phyloP scores from a whole-genome alignment of 1,140 invertebrate species.

The Colletes latitarsis region DNA sequence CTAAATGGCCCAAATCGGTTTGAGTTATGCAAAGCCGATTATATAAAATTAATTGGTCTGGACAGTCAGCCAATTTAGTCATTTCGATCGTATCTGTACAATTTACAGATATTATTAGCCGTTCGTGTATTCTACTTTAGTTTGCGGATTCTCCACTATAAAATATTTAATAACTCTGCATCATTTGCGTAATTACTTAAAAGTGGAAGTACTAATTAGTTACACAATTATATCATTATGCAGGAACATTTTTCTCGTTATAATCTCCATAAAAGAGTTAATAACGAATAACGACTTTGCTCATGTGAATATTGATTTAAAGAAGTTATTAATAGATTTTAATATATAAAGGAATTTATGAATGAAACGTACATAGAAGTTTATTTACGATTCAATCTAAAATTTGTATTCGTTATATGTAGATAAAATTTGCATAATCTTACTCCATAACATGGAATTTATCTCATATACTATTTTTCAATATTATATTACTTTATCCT shows the following conservation, averaged over 20 bases:
- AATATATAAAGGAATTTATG: too few relatives aligned
- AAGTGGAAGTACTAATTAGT: not conserved
- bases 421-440: too few relatives aligned
- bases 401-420: too few relatives aligned
- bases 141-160: not conserved
- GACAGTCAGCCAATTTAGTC: constrained; percentile 32
- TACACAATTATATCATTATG: not conserved
- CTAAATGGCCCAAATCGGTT: constrained; percentile 22
- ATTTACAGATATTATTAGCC: constrained; percentile 16
- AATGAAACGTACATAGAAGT: too few relatives aligned
- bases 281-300: too few relatives aligned
- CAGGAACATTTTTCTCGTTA: too few relatives aligned
- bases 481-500: too few relatives aligned
- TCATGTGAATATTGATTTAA: too few relatives aligned
- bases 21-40: constrained; percentile 39
- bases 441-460: too few relatives aligned
- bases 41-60: constrained; percentile 38
- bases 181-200: not conserved
- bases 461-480: too few relatives aligned
- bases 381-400: too few relatives aligned
- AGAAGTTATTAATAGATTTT: too few relatives aligned
- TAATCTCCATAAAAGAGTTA: not conserved
- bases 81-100: constrained; percentile 2
- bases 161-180: not conserved
- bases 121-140: not conserved